Evolutionary conservation across 1,140 invertebrate species (phyloP), one percentile per base, ranked within the genome.

Genomic region (Thalassaphorura encarpata): DNA sequence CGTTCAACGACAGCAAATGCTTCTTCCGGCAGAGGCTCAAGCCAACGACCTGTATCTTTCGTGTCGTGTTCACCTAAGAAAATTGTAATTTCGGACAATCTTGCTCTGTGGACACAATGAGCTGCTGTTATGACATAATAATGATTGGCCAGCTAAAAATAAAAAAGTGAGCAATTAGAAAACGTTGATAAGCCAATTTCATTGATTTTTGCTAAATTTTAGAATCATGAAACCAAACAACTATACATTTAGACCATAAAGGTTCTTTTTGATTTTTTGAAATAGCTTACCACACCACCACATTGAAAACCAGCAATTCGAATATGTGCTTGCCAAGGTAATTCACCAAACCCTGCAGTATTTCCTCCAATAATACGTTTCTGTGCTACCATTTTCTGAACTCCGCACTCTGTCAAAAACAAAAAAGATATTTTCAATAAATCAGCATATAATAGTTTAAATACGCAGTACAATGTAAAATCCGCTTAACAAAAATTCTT

Each of bases 301-400:
- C 84, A 87, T 69, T 89, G 86, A 67, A 82, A 87, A 59, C 84
- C 81, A 0, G 80, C 77, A 56, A 89, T 87, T 68, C 86, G 78
- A 54, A 89, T 84, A 66, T 88, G 85, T 1, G 84, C 85, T 70
- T 89, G 84, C 85, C 85, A 89, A 2, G 86, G 86, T 67, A 86
- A 83, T 72, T 89, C 85, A 0, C 82, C 85, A 61, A 73, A 75
- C 70, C 75, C 72, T 0, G 83, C 83, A 45, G 81, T 80, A 13
- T 79, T 69, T 2, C 83, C 83, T 13, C 83, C 83, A 42, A 89
- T 87, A 41, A 89, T 89, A 54, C 86, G 70, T 66, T 86, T 87
- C 64, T 82, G 79, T 13, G 86, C 66, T 39, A 77, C 73, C 48
- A 71, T 66, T 56, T 69, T 73, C 2, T 80, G 77, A n/a, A 82